Conservation (phyloP, 2,113 vertebrate genomes). For the Parus major region DNA sequence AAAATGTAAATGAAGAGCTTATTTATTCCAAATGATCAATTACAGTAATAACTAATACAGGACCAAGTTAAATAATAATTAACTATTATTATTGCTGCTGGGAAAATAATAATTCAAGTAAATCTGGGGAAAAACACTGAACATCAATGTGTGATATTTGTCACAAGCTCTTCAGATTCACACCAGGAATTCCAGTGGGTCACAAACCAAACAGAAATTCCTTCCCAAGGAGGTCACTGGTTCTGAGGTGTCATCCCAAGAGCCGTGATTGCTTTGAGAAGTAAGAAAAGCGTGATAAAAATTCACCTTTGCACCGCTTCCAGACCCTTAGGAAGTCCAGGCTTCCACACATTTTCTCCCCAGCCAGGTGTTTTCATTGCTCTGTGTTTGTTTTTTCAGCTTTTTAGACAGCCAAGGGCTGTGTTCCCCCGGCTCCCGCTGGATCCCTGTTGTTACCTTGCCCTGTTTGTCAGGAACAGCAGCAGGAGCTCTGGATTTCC, state of each 20-base stretch:
- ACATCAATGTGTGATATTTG: background rate
- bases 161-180: background rate
- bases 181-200: background rate
- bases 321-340: background rate
- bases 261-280: background rate
- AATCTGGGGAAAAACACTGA: background rate
- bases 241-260: background rate
- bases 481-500: background rate
- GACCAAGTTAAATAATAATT: background rate
- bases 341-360: background rate
- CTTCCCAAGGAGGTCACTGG: background rate
- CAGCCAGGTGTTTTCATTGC: background rate
- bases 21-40: background rate
- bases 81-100: background rate
- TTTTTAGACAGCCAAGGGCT: background rate
- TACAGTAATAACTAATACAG: background rate
- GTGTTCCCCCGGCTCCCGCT: background rate
- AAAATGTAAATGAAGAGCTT: background rate
- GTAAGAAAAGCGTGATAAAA: background rate
- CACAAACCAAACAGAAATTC: background rate
- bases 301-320: background rate
- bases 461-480: background rate
- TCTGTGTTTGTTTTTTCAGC: background rate
- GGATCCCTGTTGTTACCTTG: background rate
- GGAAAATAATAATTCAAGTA: background rate